A percentile compares a stretch with the other conserved stretches of the same genome.
phyloP scores from a whole-genome alignment of 2,888 invertebrate genomes.

The Polylopha cassiicola region DNA sequence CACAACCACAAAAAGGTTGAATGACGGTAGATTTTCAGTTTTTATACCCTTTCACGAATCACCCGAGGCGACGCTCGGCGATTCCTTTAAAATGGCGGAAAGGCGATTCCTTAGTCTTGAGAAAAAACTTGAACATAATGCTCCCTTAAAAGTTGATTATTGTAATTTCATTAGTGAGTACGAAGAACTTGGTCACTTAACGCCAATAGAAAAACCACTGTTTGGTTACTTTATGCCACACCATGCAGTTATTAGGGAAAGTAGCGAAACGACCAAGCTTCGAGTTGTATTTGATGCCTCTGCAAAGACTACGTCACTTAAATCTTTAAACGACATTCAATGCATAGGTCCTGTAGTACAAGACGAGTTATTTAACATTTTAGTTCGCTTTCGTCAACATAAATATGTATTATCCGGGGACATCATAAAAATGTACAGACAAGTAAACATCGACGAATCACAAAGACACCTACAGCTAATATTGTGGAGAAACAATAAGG shows the following conservation, averaged over 20 bases:
- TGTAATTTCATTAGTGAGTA: background rate
- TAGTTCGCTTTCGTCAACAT: constrained; percentile 16
- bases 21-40: constrained; percentile 9
- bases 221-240: constrained; percentile 1
- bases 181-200: constrained; percentile 2
- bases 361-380: constrained; percentile 19
- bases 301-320: constrained; percentile 5
- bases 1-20: background rate
- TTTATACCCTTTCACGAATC: background rate
- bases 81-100: background rate
- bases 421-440: constrained; percentile 20
- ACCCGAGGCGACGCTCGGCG: constrained; percentile 1
- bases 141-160: background rate
- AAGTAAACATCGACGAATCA: constrained; percentile 3
- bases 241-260: background rate
- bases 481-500: constrained; percentile 6
- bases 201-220: background rate
- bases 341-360: constrained; percentile 21
- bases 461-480: constrained; percentile 8
- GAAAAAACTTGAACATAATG: background rate
- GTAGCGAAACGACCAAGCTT: background rate
- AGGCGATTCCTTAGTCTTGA: constrained; percentile 3
- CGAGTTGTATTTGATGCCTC: background rate
- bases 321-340: constrained; percentile 21
- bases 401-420: constrained; percentile 18